Evolutionary conservation across 2,888 invertebrate genomes (phyloP), one percentile per base, ranked within the genome.

Genomic region (Endomychus coccineus): DNA sequence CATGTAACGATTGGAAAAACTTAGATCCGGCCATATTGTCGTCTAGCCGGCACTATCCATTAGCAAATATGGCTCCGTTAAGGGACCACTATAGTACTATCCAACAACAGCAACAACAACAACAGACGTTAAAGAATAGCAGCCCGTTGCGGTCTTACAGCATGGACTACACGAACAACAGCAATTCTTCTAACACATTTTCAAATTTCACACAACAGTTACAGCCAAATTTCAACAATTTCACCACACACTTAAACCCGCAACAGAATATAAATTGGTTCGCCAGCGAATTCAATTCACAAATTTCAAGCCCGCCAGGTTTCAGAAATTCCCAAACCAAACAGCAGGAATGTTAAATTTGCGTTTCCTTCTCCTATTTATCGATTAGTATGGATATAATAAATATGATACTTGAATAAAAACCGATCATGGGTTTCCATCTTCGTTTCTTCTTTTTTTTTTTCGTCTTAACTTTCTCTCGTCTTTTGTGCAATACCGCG

Each of bases 21-120:
- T 78, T 92, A 73, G 94, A 95, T 73, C 91, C 94, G 40, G 92
- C 92, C 49, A 92, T 94, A 54, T 78, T 89, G 64, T 80, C 82
- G 44, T 83, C 78, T 45, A 80, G 78, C 44, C 77, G 78, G 45
- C 71, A 69, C 62, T 71, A 67, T 57, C 67, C 67, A 53, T 43
- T 62, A 45, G 54, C 61, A 12, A 62, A 57, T 49, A 49, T 59
- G 45, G 48, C 66, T 39, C 67, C 64, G 39, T 58, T 59, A 33
- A 62, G 64, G 44, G 63, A 64, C 27, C 36, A 37, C 6, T n/a
- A 19, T 6, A n/a, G 6, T 6, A 19, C 21, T 15, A 51, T 65
- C 55, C 61, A 58, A 45, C 65, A 62, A 51, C 52, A 61, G 40
- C 52, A 58, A 36, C 62, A 61, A 51, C 59, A 61, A 43, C 21